Evolutionary conservation across 2,797 vertebrate genomes (phyloP), one percentile per base, ranked within the genome.

Genomic region (Sus cebifrons): DNA sequence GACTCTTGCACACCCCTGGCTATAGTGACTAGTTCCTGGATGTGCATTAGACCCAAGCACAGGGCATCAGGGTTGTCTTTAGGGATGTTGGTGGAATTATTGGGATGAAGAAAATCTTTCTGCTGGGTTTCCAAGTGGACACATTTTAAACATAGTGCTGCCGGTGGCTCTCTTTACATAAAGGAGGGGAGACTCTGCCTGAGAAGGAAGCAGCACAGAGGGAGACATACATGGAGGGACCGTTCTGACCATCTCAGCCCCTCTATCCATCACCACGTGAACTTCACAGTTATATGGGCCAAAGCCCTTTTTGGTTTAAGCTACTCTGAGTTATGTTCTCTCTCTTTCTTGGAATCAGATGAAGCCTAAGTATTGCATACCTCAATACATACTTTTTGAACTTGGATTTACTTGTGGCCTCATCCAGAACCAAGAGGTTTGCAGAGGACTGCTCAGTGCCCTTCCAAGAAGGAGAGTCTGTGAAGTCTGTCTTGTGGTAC

Each of bases 301-400:
- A 49, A 11, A n/a, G n/a, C 40, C 54, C 40, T 79, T 81, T 73
- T 81, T 32, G 52, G 21, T 71, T 85, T 54, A 44, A 77, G 83
- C 21, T 78, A 20, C 17, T 70, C 60, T 21, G 82, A 70, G 67
- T 64, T 82, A 75, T 54, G n/a, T 12, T 83, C 56, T 32, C 21
- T 36, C 60, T 96, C 79, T 84, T 73, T 96, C 79, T 84, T 73
- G 32, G 1, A 58, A 20, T 67, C 52, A n/a, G 58, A 32, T 62
- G 32, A 89, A 32, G 36, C 25, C 40, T 20, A 60, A 29, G 36
- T 15, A 60, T 84, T 5, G 60, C 67, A 62, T 23, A 60, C 32
- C 23, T 71, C 20, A 17, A 8, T 75, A 21, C 64, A 6, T 40
- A 54, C 18, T 27, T 87, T 91, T 56, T 54, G 56, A 49, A 29